These are phyloP conservation scores for Ailuropoda melanoleuca DNA, from an alignment of 2,113 vertebrate species.

Conservation along the genomic window DNA sequence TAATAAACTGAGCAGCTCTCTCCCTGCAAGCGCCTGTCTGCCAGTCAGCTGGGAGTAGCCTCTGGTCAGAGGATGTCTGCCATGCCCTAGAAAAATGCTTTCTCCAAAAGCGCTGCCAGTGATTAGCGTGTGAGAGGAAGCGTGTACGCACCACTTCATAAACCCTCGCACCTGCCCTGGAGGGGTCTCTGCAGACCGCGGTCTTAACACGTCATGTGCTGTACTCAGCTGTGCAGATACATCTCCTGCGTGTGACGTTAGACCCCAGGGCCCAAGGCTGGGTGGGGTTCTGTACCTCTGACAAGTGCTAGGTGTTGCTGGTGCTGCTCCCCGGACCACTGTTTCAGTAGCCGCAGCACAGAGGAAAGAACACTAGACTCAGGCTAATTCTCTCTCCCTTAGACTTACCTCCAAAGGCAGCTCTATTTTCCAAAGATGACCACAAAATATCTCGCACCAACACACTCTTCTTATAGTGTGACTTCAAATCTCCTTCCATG, in stretches of 20 bases:
- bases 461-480: not conserved
- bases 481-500: not conserved
- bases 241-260: not conserved
- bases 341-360: not conserved
- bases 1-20: conserved; percentile 23
- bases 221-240: not conserved
- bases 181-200: not conserved
- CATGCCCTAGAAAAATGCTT: conserved; percentile 41
- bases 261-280: fast-evolving
- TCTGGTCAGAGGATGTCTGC: conserved; percentile 6
- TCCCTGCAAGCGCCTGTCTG: not conserved
- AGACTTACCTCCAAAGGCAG: not conserved
- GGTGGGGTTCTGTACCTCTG: not conserved
- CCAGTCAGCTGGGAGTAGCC: conserved; percentile 21
- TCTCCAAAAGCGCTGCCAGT: not conserved
- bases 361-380: not conserved
- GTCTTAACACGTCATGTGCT: not conserved
- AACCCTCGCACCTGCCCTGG: not conserved
- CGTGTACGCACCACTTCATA: not conserved
- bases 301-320: not conserved
- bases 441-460: not conserved
- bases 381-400: not conserved
- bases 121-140: not conserved
- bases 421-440: not conserved
- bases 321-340: not conserved